These are phyloP conservation scores for Microctenopoma steveboyesi DNA, from an alignment of 2,797 vertebrate species.

Conservation along the genomic window DNA sequence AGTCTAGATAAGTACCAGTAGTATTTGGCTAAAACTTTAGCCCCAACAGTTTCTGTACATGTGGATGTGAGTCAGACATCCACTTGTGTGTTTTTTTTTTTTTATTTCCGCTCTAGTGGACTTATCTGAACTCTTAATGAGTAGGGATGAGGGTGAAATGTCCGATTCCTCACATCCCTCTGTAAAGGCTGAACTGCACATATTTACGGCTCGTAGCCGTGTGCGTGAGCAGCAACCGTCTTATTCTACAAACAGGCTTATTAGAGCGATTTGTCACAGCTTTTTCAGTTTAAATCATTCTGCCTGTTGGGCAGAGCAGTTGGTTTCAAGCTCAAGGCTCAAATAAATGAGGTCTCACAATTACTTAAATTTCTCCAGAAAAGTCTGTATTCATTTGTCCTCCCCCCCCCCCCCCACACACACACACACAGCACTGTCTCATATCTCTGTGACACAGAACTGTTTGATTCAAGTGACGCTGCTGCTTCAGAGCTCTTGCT, in stretches of 20 bases:
- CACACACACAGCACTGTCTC: constrained; percentile 20
- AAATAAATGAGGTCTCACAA: constrained; percentile 55
- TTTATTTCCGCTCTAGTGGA: too few relatives aligned
- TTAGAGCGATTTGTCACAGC: constrained; percentile 25
- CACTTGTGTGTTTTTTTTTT: too few relatives aligned
- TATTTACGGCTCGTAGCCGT: neutral
- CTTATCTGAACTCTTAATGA: neutral
- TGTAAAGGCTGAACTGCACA: neutral
- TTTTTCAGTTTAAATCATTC: constrained; percentile 4
- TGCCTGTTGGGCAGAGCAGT: constrained; percentile 49
- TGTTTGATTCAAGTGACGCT: constrained; percentile 49
- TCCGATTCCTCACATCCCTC: neutral
- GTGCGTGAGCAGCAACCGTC: constrained; percentile 9
- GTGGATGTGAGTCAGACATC: too few relatives aligned
- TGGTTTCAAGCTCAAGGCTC: constrained; percentile 42
- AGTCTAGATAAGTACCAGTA: neutral
- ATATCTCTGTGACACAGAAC: constrained; percentile 47
- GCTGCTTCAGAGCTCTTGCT: constrained; percentile 54
- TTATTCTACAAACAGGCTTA: constrained; percentile 29
- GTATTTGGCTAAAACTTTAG: too few relatives aligned
- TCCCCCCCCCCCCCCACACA: constrained; percentile 13
- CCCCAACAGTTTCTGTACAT: neutral
- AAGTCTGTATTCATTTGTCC: constrained; percentile 41
- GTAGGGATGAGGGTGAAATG: neutral
- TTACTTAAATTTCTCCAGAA: constrained; percentile 20